Evolutionary conservation across 2,113 vertebrate species (phyloP), one percentile per base, ranked within the genome.

Genomic region (Fregetta grallaria): DNA sequence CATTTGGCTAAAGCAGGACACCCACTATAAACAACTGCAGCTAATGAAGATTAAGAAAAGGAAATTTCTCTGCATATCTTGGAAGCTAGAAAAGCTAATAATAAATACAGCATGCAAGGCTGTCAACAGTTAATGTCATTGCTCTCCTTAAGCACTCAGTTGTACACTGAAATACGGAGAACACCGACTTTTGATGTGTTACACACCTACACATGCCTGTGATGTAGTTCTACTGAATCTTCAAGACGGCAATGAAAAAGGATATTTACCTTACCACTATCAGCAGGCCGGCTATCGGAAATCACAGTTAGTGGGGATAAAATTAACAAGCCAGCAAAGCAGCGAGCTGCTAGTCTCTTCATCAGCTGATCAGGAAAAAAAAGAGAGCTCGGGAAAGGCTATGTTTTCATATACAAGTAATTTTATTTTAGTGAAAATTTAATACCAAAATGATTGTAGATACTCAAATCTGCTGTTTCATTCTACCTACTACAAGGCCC

Each of bases 271-370:
- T 99, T 99, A 98, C 98, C 98, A 99, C 99, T 99, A 98, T 99
- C 98, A 98, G 99, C 98, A 98, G 99, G 99, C 99, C 98, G 98
- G 98, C 98, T 99, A 98, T 98, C 99, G 96, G 99, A 99, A 99
- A 99, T 99, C 98, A 99, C 99, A 99, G 99, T 99, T 99, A 99
- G 98, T 98, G 99, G 99, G 99, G 99, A 99, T 99, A 99, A 99
- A 99, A 99, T 99, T 99, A 99, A 99, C 99, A 99, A 99, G 97
- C 99, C 99, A 99, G 99, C 99, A 99, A 99, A 99, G 99, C 99
- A 99, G 99, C 99, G 99, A 98, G 99, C 99, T 98, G 99, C 99
- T 98, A 99, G 99, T 99, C 99, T 99, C 99, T 99, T 99, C 99
- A 99, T 99, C 99, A 99, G 99, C 99, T 99, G 99, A 99, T 99